Evolutionary conservation across 2,113 vertebrate genomes (phyloP).

Genomic region (Pitta sordida): DNA sequence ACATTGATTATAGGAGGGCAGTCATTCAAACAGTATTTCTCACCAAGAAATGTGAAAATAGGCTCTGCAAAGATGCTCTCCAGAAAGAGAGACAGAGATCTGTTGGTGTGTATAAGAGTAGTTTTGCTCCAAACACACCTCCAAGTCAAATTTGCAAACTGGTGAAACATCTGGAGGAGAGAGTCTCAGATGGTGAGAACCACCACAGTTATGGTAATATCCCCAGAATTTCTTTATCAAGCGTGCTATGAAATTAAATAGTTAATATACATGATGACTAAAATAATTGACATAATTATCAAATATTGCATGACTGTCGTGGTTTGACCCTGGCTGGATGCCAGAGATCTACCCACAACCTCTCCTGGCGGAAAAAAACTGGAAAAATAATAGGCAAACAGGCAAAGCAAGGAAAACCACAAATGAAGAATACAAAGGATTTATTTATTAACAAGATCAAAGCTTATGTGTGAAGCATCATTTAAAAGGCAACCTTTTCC

Average conservation of each 20-base stretch:
- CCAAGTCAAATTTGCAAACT: not conserved
- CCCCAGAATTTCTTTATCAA: not conserved
- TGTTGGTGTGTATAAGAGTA: not conserved
- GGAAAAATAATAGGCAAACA: no score
- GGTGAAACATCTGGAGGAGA: constrained; percentile 23
- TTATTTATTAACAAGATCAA: no score
- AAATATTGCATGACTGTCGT: not conserved
- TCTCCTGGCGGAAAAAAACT: no score
- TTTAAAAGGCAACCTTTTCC: no score
- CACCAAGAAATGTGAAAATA: not conserved
- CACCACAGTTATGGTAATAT: not conserved
- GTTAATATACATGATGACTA: not conserved
- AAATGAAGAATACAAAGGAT: no score
- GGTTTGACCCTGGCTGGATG: no score
- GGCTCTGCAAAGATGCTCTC: not conserved
- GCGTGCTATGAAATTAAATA: not conserved
- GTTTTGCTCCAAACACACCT: not conserved
- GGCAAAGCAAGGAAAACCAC: no score
- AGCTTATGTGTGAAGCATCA: no score
- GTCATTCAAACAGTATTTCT: not conserved
- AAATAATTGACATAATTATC: not conserved
- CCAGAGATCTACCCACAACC: no score
- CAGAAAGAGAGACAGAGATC: not conserved
- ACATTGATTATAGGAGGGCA: not conserved
- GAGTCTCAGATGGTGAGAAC: not conserved